Evolutionary conservation across 1,140 invertebrate genomes (phyloP).

Genomic region (Galleria mellonella): DNA sequence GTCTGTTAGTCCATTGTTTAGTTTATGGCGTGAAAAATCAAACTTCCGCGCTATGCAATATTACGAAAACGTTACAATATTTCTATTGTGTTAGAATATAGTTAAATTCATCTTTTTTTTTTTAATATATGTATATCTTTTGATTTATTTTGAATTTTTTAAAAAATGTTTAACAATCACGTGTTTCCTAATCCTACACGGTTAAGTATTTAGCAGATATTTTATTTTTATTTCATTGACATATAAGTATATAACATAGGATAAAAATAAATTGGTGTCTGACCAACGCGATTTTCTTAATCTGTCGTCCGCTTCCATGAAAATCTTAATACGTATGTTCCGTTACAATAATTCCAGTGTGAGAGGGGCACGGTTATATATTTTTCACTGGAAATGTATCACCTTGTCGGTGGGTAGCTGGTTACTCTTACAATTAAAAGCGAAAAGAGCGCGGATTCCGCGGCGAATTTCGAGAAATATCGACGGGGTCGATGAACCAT

Average conservation of each 20-base stretch:
- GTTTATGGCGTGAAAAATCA: constrained; percentile 31
- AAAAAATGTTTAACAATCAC: too few species aligned
- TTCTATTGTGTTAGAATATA: background rate
- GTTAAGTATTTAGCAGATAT: too few species aligned
- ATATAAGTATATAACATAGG: too few species aligned
- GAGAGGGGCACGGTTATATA: constrained; percentile 30
- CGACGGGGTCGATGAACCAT: constrained; percentile 61
- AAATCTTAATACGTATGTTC: constrained; percentile 42
- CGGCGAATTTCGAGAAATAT: constrained; percentile 71
- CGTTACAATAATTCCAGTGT: constrained; percentile 50
- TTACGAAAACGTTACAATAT: background rate
- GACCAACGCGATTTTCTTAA: constrained; percentile 17
- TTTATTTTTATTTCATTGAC: too few species aligned
- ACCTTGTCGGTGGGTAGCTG: constrained; percentile 53
- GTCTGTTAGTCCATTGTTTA: constrained; percentile 25
- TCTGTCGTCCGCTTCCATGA: constrained; percentile 31
- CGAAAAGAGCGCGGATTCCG: constrained; percentile 66
- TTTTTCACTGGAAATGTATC: constrained; percentile 56
- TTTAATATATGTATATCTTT: too few species aligned
- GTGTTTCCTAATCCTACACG: too few species aligned
- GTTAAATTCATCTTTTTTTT: background rate
- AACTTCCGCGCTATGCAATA: constrained; percentile 23
- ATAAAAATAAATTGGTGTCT: too few species aligned
- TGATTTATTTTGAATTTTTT: too few species aligned
- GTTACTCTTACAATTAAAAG: constrained; percentile 66